phyloP scores from a whole-genome alignment of 2,113 vertebrate genomes.

The Caretta caretta region DNA sequence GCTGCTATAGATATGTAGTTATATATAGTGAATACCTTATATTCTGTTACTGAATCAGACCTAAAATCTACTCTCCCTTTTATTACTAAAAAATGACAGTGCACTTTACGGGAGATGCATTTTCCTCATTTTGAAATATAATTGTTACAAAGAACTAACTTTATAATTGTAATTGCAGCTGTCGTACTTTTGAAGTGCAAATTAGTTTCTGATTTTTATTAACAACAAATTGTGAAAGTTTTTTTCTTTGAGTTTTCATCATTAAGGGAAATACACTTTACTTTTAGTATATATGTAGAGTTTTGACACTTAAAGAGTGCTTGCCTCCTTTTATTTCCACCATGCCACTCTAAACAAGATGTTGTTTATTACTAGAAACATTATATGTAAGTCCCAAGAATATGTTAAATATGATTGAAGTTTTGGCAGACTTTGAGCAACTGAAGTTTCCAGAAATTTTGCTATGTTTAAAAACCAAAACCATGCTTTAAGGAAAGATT shows the following conservation, averaged over 20 bases:
- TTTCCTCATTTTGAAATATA: constrained; percentile 26
- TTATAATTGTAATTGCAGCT: constrained; percentile 41
- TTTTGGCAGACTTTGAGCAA: constrained; percentile 82
- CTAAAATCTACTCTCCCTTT: neutral
- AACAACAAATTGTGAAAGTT: constrained; percentile 45
- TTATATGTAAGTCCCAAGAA: constrained; percentile 83
- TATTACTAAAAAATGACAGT: constrained; percentile 24
- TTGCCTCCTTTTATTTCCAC: constrained; percentile 74
- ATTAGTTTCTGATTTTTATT: constrained; percentile 24
- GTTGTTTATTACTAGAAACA: constrained; percentile 86
- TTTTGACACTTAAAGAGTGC: constrained; percentile 79
- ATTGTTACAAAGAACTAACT: constrained; percentile 40
- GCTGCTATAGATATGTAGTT: neutral
- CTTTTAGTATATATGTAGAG: constrained; percentile 44
- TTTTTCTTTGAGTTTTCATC: constrained; percentile 39
- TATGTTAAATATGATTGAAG: constrained; percentile 85
- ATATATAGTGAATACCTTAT: neutral
- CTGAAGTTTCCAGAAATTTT: constrained; percentile 86
- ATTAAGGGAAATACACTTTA: constrained; percentile 42
- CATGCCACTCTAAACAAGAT: constrained; percentile 81
- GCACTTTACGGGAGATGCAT: neutral
- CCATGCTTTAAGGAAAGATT: constrained; percentile 85
- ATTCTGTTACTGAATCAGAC: constrained; percentile 34
- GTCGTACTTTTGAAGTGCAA: constrained; percentile 39
- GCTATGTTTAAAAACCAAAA: constrained; percentile 84